These are phyloP conservation scores for Lithodes maja DNA, from an alignment of 2,888 invertebrate species.

Conservation along the genomic window DNA sequence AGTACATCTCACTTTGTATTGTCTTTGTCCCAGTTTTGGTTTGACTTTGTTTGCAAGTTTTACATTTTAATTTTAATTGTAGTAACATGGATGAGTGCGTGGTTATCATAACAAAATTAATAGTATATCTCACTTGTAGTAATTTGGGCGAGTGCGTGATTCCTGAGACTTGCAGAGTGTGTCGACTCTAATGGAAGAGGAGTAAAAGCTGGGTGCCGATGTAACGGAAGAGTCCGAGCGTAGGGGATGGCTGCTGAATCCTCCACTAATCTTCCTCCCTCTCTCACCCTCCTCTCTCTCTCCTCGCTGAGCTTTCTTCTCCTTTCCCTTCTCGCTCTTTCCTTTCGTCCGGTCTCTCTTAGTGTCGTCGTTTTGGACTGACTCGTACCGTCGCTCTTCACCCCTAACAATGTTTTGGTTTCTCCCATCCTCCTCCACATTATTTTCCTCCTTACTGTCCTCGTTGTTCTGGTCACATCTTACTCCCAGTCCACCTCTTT, in stretches of 20 bases:
- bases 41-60: too few relatives aligned
- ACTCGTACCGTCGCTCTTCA: not conserved
- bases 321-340: not conserved
- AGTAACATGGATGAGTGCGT: too few relatives aligned
- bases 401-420: too few relatives aligned
- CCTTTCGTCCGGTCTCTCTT: not conserved
- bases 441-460: not conserved
- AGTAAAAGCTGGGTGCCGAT: constrained; percentile 18
- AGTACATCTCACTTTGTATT: too few relatives aligned
- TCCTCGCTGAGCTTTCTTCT: not conserved
- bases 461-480: not conserved
- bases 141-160: constrained; percentile 41
- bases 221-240: constrained; percentile 45
- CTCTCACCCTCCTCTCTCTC: not conserved
- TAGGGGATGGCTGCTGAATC: not conserved
- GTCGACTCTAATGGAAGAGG: constrained; percentile 50
- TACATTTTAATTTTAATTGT: too few relatives aligned
- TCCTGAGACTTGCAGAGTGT: constrained; percentile 48
- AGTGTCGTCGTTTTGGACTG: not conserved
- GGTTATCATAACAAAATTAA: too few relatives aligned
- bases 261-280: not conserved
- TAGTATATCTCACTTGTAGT: constrained; percentile 49
- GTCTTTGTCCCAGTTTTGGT: too few relatives aligned
- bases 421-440: not conserved
- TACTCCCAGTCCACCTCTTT: not conserved